Evolutionary conservation across 2,113 vertebrate genomes (phyloP).

Genomic region (Xiphophorus maculatus): DNA sequence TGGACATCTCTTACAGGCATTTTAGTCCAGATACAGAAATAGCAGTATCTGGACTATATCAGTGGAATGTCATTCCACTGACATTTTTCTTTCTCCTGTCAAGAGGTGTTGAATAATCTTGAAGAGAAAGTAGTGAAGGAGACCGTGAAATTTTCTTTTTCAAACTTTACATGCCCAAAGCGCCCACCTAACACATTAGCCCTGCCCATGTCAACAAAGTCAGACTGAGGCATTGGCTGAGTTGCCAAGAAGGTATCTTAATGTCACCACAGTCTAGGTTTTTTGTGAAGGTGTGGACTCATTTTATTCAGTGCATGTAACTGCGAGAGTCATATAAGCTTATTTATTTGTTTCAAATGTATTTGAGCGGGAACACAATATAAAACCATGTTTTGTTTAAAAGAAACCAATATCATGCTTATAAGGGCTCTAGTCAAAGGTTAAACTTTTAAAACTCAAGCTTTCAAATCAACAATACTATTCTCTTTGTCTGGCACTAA

Average conservation of each 20-base stretch:
- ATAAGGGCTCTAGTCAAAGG: too few species aligned
- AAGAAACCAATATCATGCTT: too few species aligned
- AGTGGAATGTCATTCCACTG: conserved; percentile 31
- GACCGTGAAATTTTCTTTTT: conserved; percentile 23
- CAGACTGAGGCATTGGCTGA: conserved; percentile 24
- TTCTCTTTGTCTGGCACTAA: not conserved
- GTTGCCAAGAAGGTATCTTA: conserved; percentile 27
- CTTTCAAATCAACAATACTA: not conserved
- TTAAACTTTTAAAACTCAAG: too few species aligned
- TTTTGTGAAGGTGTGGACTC: conserved; percentile 28
- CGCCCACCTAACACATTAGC: conserved; percentile 39
- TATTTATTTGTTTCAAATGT: too few species aligned
- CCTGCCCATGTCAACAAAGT: conserved; percentile 51
- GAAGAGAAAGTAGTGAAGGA: conserved; percentile 27
- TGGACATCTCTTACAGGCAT: conserved; percentile 47
- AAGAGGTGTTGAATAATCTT: conserved; percentile 54
- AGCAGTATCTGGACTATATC: conserved; percentile 9
- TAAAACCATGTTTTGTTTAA: too few species aligned
- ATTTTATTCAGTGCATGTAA: not conserved
- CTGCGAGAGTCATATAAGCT: not conserved
- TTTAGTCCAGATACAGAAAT: conserved; percentile 56
- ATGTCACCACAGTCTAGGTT: conserved; percentile 18
- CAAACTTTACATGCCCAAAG: conserved; percentile 38
- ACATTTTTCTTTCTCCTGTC: conserved; percentile 55
- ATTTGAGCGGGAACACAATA: too few species aligned